Percentiles rank a stretch among this genome's conserved stretches.
These are phyloP conservation scores for Pteria penguin DNA, from an alignment of 2,888 invertebrate species.

Conservation along the genomic window DNA sequence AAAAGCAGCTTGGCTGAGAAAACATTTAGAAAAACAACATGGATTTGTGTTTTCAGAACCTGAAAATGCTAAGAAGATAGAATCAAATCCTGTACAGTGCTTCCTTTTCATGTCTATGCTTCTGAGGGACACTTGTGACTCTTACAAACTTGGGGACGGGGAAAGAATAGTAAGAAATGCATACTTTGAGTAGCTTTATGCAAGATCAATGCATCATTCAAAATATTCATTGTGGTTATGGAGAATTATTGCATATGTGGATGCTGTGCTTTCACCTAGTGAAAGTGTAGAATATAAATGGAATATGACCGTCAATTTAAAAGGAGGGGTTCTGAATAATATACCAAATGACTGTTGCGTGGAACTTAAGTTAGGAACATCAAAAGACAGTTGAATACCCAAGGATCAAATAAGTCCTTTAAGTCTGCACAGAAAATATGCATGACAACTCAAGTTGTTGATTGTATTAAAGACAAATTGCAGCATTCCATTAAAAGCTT, in stretches of 20 bases:
- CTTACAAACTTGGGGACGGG: constrained; percentile 16
- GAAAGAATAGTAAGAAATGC: constrained; percentile 13
- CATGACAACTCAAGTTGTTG: constrained; percentile 39
- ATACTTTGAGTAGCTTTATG: constrained; percentile 25
- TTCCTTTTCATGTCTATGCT: constrained; percentile 31
- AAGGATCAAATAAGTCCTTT: constrained; percentile 37
- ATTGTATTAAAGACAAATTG: constrained; percentile 28
- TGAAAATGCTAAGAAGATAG: constrained; percentile 1
- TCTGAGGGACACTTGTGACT: constrained; percentile 29
- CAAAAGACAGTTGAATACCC: constrained; percentile 26
- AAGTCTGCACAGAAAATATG: constrained; percentile 28
- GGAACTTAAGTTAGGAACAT: constrained; percentile 35
- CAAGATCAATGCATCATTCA: constrained; percentile 6
- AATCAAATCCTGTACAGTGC: constrained; percentile 13
- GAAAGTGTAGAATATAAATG: constrained; percentile 29
- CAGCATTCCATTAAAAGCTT: constrained; percentile 11
- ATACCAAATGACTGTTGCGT: constrained; percentile 40
- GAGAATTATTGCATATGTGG: constrained; percentile 25
- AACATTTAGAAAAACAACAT: constrained; percentile 28
- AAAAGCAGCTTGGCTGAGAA: constrained; percentile 17
- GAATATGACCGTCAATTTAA: constrained; percentile 34
- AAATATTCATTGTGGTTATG: constrained; percentile 34
- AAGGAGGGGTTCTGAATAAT: constrained; percentile 21
- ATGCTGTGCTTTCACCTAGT: constrained; percentile 8
- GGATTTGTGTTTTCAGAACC: constrained; percentile 15